phyloP scores from a whole-genome alignment of 1,140 invertebrate genomes.

The Sinonovacula constricta region DNA sequence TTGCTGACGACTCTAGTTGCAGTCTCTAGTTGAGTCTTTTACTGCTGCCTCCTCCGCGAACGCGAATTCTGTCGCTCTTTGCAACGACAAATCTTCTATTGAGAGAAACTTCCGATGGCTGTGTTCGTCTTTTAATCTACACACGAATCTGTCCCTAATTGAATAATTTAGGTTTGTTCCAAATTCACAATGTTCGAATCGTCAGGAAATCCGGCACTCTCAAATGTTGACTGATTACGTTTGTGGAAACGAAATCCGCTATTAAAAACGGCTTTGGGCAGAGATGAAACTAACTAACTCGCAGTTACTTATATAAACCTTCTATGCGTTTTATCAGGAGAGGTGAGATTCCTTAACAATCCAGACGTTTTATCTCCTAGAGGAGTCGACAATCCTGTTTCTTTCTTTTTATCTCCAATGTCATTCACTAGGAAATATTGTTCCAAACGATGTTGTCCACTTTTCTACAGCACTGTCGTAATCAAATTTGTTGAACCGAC shows the following conservation, averaged over 20 bases:
- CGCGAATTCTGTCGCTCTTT: constrained; percentile 36
- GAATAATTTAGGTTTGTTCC: constrained; percentile 29
- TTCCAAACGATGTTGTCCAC: no score
- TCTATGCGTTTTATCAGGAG: no score
- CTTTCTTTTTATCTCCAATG: no score
- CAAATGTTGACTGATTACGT: constrained; percentile 18
- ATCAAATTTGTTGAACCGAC: no score
- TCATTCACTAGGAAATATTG: no score
- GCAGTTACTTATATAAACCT: no score
- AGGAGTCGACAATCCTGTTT: no score
- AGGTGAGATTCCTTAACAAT: no score
- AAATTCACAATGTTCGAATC: constrained; percentile 51
- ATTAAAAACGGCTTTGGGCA: constrained; percentile 44
- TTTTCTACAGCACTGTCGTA: no score
- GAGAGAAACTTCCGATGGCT: constrained; percentile 49
- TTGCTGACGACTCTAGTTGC: background rate
- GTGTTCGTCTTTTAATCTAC: constrained; percentile 33
- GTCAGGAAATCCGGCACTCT: constrained; percentile 38
- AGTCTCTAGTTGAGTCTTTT: constrained; percentile 39
- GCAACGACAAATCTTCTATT: constrained; percentile 19
- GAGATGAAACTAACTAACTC: no score
- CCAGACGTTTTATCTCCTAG: no score
- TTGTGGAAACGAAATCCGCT: constrained; percentile 53
- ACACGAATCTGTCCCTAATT: constrained; percentile 52
- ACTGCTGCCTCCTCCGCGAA: constrained; percentile 37